A percentile compares a stretch with the other conserved stretches of the same genome.
Evolutionary conservation across 2,113 vertebrate species (phyloP).

Genomic region (Petroica traversi): DNA sequence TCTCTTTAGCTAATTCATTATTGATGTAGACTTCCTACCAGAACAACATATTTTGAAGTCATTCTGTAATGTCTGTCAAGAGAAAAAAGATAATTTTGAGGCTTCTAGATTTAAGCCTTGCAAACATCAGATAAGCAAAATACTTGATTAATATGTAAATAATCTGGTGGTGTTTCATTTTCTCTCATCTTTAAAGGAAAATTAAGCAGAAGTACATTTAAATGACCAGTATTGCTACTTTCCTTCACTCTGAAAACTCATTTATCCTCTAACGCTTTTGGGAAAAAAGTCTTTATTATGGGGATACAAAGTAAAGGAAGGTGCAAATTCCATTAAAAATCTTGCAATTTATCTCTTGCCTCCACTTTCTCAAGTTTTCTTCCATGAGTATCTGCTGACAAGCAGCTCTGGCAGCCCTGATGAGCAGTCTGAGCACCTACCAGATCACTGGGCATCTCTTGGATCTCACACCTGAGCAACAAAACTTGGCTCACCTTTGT

Average conservation of each 20-base stretch:
- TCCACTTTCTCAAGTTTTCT: background rate
- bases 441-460: background rate
- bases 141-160: background rate
- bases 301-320: background rate
- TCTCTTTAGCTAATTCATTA: conserved; percentile 57
- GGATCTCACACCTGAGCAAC: background rate
- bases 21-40: conserved; percentile 75
- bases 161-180: background rate
- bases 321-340: background rate
- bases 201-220: background rate
- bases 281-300: too few species aligned
- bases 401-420: background rate
- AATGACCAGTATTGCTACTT: background rate
- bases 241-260: background rate
- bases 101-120: conserved; percentile 67
- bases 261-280: background rate
- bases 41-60: conserved; percentile 77
- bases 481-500: background rate
- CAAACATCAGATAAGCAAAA: conserved; percentile 72
- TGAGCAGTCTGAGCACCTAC: background rate
- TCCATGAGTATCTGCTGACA: background rate
- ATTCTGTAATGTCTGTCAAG: conserved; percentile 62
- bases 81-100: conserved; percentile 55
- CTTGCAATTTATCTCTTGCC: background rate
- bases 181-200: background rate